Percentiles rank a stretch among this genome's conserved stretches.
Evolutionary conservation across 92 coral and sea anemone genomes (phyloP).

Genomic region (Bergia sp.): DNA sequence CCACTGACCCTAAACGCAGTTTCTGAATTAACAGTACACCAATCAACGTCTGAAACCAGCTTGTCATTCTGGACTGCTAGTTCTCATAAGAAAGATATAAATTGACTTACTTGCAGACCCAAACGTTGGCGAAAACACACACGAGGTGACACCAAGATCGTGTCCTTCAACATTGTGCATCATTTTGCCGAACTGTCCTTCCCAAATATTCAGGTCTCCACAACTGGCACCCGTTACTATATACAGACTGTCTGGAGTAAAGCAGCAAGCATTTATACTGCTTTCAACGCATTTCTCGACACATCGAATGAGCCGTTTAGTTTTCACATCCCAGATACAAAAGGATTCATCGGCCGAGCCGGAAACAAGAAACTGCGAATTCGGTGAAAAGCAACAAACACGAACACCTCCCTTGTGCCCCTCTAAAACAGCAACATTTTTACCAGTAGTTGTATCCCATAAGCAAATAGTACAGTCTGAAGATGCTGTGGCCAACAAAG

Average conservation of each 20-base stretch:
- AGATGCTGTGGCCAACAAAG: slow-evolving; percentile 92
- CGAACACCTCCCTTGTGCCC: slow-evolving; percentile 95
- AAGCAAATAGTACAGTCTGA: slow-evolving; percentile 88
- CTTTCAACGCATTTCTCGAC: slow-evolving; percentile 88
- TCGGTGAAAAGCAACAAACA: slow-evolving; percentile 92
- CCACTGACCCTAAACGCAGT: not conserved
- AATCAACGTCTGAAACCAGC: too few species aligned
- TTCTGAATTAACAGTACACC: not conserved
- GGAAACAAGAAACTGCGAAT: slow-evolving; percentile 85
- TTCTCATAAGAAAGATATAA: not conserved
- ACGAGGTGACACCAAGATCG: slow-evolving; percentile 90
- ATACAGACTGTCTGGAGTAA: slow-evolving; percentile 94
- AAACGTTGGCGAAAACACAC: slow-evolving; percentile 92
- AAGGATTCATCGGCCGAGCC: slow-evolving; percentile 98
- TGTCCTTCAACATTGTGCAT: slow-evolving; percentile 86
- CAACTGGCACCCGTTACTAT: slow-evolving; percentile 87
- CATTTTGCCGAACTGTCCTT: slow-evolving; percentile 79
- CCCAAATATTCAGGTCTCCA: slow-evolving; percentile 90
- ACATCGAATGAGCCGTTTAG: slow-evolving; percentile 75
- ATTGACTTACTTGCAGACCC: slow-evolving; percentile 95
- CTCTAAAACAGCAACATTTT: slow-evolving; percentile 79
- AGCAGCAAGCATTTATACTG: slow-evolving; percentile 86
- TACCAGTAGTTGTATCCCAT: slow-evolving; percentile 90
- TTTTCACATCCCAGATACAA: slow-evolving; percentile 88
- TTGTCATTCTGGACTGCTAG: not conserved